Conservation (phyloP, 1,140 invertebrate species). For the Cheumatopsyche charites region DNA sequence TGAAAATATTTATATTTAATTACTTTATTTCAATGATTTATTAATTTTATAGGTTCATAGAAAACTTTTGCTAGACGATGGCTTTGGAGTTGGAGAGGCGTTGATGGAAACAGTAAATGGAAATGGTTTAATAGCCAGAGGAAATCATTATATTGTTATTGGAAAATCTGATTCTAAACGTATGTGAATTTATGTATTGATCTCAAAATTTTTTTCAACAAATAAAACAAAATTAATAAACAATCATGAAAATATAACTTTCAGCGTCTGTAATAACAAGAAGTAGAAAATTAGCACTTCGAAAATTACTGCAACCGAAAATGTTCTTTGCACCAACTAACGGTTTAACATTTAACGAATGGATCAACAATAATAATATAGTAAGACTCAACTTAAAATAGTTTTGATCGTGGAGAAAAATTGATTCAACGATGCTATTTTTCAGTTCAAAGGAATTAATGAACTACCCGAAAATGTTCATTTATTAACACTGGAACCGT, state of each 20-base stretch:
- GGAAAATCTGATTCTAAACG: conserved; percentile 48
- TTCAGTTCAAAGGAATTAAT: conserved; percentile 11
- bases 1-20: neutral
- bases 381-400: conserved; percentile 56
- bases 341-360: conserved; percentile 54
- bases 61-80: conserved; percentile 85
- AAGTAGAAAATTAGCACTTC: conserved; percentile 50
- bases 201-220: neutral
- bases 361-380: conserved; percentile 54
- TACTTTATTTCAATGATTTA: neutral
- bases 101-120: conserved; percentile 84
- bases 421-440: neutral
- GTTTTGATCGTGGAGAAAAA: neutral
- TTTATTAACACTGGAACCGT: conserved; percentile 87
- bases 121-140: conserved; percentile 80
- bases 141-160: conserved; percentile 71
- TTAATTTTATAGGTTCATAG: conserved; percentile 73
- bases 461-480: conserved; percentile 79
- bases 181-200: neutral
- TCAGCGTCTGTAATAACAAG: conserved; percentile 2
- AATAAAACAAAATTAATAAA: too few species aligned
- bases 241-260: too few species aligned
- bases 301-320: conserved; percentile 57
- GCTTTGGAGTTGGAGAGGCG: conserved; percentile 90
- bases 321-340: conserved; percentile 56